Conservation (phyloP, 2,888 invertebrate genomes). For the Cataglyphis livida region DNA sequence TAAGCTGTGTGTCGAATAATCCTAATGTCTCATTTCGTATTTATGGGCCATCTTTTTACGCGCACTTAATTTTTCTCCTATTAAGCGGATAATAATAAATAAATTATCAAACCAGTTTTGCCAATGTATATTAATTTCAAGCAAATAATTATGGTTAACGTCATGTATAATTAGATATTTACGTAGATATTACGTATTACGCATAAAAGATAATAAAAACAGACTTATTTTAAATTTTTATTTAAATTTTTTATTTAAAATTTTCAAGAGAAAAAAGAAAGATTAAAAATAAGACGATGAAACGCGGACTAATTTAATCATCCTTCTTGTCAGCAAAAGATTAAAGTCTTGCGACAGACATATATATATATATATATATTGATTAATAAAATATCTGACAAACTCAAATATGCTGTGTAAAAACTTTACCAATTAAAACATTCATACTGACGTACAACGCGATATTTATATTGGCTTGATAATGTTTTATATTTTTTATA, state of each 20-base stretch:
- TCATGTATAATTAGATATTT: neutral
- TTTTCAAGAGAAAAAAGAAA: neutral
- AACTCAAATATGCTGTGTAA: neutral
- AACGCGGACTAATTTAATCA: neutral
- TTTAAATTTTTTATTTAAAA: neutral
- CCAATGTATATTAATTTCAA: neutral
- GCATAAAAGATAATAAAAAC: neutral
- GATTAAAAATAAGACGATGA: neutral
- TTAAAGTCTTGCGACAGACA: neutral
- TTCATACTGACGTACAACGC: neutral
- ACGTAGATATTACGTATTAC: no score
- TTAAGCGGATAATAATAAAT: constrained; percentile 28
- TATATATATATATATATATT: no score
- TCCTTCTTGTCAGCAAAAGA: neutral
- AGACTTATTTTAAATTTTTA: neutral
- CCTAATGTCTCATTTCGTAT: constrained; percentile 15
- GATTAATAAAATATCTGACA: neutral
- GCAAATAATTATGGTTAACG: neutral
- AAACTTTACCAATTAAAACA: neutral
- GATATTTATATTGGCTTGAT: neutral
- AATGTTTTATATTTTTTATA: constrained; percentile 7
- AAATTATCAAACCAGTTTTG: neutral
- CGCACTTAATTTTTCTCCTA: neutral
- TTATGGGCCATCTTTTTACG: neutral
- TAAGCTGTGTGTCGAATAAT: constrained; percentile 5